Percentiles rank a stretch among this genome's conserved stretches.
Evolutionary conservation across 2,797 vertebrate species (phyloP).

Genomic region (Phalloptychus januarius): DNA sequence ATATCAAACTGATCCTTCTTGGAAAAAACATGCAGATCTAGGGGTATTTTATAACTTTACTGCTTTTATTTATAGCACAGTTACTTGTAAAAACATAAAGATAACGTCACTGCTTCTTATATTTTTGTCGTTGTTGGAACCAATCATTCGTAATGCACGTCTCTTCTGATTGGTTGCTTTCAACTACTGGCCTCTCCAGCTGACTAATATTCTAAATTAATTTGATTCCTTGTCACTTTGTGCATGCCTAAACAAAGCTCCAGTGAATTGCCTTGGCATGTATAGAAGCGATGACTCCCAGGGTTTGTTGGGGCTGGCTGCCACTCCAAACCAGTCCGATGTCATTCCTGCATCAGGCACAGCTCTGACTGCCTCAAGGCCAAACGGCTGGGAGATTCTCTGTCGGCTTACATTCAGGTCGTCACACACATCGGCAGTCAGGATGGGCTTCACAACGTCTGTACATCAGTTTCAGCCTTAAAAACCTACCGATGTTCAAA

Average conservation of each 20-base stretch:
- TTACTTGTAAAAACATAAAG: background rate
- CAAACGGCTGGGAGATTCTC: constrained; percentile 74
- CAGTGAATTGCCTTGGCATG: constrained; percentile 52
- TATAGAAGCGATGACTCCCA: constrained; percentile 61
- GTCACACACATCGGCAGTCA: constrained; percentile 23
- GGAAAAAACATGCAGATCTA: background rate
- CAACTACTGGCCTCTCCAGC: background rate
- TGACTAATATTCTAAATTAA: constrained; percentile 8
- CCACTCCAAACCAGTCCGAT: constrained; percentile 79
- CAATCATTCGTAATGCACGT: background rate
- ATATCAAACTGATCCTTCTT: background rate
- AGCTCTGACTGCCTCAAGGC: constrained; percentile 72
- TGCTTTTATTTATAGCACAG: background rate
- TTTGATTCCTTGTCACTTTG: constrained; percentile 17
- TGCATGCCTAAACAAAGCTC: constrained; percentile 57
- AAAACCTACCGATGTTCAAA: background rate
- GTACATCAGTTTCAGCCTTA: background rate
- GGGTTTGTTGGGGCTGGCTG: constrained; percentile 43
- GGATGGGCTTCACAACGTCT: background rate
- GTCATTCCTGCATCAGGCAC: constrained; percentile 82
- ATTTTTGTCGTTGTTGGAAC: background rate
- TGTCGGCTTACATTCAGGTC: constrained; percentile 50
- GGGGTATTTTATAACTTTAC: background rate
- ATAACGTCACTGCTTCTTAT: background rate
- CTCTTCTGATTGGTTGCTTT: no score